Conservation (phyloP, 2,113 vertebrate genomes). For the Lepidiolamprologus cunningtoni region DNA sequence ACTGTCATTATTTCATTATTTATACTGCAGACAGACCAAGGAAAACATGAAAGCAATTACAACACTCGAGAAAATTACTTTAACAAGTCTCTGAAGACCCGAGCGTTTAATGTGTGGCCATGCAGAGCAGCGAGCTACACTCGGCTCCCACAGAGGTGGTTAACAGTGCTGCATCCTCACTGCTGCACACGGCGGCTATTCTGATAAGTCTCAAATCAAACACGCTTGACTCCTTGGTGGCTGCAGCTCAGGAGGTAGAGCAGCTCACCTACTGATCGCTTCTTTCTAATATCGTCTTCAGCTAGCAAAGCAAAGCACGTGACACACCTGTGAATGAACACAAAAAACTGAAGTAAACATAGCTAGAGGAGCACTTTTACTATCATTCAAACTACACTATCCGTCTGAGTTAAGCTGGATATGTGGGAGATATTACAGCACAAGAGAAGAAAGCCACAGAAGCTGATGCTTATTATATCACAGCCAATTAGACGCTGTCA, state of each 20-base stretch:
- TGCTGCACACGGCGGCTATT: accelerated
- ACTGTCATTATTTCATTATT: neutral
- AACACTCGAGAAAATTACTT: neutral
- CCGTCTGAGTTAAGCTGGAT: neutral
- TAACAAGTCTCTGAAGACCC: neutral
- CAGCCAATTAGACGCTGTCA: neutral
- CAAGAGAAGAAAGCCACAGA: neutral
- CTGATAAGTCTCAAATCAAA: accelerated
- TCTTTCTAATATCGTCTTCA: neutral
- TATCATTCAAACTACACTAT: accelerated
- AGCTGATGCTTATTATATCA: neutral
- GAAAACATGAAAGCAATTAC: neutral
- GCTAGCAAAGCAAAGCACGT: neutral
- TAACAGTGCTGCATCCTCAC: neutral
- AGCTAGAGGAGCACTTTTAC: neutral
- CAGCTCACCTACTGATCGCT: accelerated
- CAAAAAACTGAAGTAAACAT: accelerated
- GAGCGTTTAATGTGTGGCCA: accelerated
- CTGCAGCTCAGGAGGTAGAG: neutral
- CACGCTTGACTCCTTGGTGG: accelerated
- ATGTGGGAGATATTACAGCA: neutral
- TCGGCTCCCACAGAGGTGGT: neutral
- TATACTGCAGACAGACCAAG: neutral
- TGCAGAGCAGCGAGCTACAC: accelerated
- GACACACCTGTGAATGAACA: neutral